These are phyloP conservation scores for Cryptoblepharus egeriae DNA, from an alignment of 2,797 vertebrate species.

Conservation along the genomic window DNA sequence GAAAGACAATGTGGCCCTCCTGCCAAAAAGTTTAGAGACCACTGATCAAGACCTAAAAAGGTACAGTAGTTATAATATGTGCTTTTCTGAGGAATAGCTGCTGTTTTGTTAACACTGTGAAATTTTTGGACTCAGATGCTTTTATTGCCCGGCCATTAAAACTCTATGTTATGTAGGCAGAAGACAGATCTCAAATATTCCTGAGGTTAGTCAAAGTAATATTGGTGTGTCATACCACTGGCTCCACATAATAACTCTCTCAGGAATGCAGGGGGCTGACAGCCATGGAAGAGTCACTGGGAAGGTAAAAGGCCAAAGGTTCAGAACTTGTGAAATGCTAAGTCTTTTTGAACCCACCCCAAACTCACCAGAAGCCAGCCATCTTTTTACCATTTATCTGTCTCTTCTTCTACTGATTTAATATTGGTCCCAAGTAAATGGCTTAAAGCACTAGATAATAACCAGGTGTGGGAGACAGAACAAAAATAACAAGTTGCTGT, in stretches of 20 bases:
- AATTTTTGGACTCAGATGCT: background rate
- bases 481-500: background rate
- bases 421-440: background rate
- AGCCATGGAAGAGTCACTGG: background rate
- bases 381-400: background rate
- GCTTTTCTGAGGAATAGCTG: too few species aligned
- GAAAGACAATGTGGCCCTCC: too few species aligned
- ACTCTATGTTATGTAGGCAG: background rate
- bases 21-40: too few species aligned
- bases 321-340: slow-evolving; percentile 2
- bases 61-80: background rate
- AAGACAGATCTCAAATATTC: slow-evolving; percentile 7
- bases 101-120: background rate
- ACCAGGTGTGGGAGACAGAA: background rate
- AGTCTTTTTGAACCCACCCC: background rate
- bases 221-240: background rate
- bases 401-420: background rate
- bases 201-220: slow-evolving; percentile 19
- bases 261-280: slow-evolving; percentile 25
- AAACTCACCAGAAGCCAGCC: background rate
- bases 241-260: background rate
- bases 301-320: background rate
- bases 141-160: background rate
- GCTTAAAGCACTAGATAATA: background rate
- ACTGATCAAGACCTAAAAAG: background rate